phyloP scores from a whole-genome alignment of 2,888 invertebrate species.

The Calameuta filiformis region DNA sequence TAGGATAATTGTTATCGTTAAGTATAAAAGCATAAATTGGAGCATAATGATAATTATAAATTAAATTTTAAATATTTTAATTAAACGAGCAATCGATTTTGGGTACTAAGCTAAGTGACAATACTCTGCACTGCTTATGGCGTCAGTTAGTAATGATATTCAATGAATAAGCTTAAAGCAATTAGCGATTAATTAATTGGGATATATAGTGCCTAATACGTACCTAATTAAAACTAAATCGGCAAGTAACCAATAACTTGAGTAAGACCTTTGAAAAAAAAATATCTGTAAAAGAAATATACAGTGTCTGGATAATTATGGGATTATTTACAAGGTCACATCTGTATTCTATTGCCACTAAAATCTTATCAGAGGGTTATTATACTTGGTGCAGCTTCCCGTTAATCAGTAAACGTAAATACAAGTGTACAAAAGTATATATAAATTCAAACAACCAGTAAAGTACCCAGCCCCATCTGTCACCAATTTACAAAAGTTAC shows the following conservation, averaged over 20 bases:
- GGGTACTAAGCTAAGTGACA: not conserved
- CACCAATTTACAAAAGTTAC: not conserved
- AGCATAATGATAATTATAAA: not conserved
- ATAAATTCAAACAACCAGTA: not conserved
- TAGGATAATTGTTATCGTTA: not conserved
- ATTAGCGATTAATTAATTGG: not conserved
- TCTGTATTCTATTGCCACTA: not conserved
- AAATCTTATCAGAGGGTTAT: not conserved
- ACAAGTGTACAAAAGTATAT: not conserved
- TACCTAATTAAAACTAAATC: constrained; percentile 12
- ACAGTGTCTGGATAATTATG: not conserved
- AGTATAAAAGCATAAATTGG: too few relatives aligned
- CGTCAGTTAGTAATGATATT: not conserved
- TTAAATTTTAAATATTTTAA: not conserved
- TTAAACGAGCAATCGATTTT: not conserved
- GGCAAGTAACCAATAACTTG: constrained; percentile 19
- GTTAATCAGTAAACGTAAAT: not conserved
- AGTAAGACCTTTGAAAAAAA: constrained; percentile 9
- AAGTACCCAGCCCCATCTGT: not conserved
- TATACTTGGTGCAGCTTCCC: not conserved
- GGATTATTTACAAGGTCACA: not conserved
- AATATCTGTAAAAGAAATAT: constrained; percentile 17
- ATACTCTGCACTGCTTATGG: not conserved
- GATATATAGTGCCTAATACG: not conserved
- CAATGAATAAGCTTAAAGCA: not conserved